Conservation (phyloP, 2,888 invertebrate species). For the Sturmia bella region DNA sequence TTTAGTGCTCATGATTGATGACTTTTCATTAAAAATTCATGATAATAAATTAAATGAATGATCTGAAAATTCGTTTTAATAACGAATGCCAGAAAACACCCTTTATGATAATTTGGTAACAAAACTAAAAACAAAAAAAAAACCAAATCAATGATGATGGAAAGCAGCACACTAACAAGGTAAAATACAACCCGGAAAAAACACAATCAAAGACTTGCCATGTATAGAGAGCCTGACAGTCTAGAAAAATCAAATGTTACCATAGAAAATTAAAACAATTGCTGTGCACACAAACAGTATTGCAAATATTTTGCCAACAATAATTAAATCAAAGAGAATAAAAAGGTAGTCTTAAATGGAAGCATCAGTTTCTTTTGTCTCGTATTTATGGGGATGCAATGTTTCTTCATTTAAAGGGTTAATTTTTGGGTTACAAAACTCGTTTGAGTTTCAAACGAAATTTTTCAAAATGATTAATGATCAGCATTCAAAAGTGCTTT, state of each 20-base stretch:
- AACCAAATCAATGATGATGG: not conserved
- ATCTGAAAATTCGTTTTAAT: slow-evolving; percentile 34
- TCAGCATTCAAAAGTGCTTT: not conserved
- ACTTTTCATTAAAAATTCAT: slow-evolving; percentile 75
- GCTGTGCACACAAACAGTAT: not conserved
- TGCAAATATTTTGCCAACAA: slow-evolving; percentile 41
- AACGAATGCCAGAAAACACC: slow-evolving; percentile 54
- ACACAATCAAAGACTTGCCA: not conserved
- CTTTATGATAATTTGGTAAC: slow-evolving; percentile 28
- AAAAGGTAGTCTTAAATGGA: slow-evolving; percentile 17
- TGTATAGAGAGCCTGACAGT: not conserved
- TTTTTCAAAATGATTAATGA: slow-evolving; percentile 38
- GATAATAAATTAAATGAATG: slow-evolving; percentile 73
- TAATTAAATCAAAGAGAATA: slow-evolving; percentile 16
- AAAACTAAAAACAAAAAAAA: slow-evolving; percentile 4
- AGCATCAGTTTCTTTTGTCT: not conserved
- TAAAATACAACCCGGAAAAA: not conserved
- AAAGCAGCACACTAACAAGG: not conserved
- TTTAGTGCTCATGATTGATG: slow-evolving; percentile 75
- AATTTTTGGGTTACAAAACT: not conserved
- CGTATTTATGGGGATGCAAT: not conserved
- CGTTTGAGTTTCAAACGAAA: not conserved
- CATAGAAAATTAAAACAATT: slow-evolving; percentile 43
- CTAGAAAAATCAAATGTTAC: not conserved
- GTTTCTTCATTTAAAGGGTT: slow-evolving; percentile 29